These are phyloP conservation scores for Aphelinus atriplicis DNA, from an alignment of 1,140 invertebrate species.

Conservation along the genomic window DNA sequence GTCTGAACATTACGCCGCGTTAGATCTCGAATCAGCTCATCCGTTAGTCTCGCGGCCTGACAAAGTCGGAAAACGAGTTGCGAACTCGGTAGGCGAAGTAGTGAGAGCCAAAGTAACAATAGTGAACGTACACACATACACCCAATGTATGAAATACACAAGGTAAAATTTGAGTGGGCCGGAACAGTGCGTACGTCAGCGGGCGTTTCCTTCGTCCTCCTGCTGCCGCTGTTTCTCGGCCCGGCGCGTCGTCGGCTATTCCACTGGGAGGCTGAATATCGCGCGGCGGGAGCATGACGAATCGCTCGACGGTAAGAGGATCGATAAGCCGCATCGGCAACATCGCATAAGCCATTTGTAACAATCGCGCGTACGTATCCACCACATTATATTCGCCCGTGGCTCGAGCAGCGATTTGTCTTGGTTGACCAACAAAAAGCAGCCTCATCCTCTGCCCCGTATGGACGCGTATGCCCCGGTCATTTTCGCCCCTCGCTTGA, in stretches of 20 bases:
- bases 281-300: conserved; percentile 20
- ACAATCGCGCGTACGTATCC: conserved; percentile 16
- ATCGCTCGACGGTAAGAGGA: conserved; percentile 18
- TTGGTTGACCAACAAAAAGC: conserved; percentile 15
- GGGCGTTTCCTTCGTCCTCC: conserved; percentile 3
- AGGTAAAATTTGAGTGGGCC: too few relatives aligned
- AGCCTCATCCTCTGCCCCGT: too few relatives aligned
- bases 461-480: background rate
- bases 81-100: too few relatives aligned
- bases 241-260: background rate
- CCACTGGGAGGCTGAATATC: conserved; percentile 12
- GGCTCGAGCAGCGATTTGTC: conserved; percentile 27
- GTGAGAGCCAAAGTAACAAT: too few relatives aligned
- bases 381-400: conserved; percentile 1
- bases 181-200: background rate
- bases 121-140: too few relatives aligned
- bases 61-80: too few relatives aligned
- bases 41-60: too few relatives aligned
- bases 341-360: conserved; percentile 38
- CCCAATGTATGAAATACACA: too few relatives aligned
- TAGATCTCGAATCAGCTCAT: too few relatives aligned
- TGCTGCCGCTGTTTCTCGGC: background rate
- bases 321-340: conserved; percentile 35
- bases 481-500: conserved; percentile 14
- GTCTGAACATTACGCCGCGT: too few relatives aligned